Conservation (phyloP, 2,113 vertebrate genomes). For the Coreoperca whiteheadi region DNA sequence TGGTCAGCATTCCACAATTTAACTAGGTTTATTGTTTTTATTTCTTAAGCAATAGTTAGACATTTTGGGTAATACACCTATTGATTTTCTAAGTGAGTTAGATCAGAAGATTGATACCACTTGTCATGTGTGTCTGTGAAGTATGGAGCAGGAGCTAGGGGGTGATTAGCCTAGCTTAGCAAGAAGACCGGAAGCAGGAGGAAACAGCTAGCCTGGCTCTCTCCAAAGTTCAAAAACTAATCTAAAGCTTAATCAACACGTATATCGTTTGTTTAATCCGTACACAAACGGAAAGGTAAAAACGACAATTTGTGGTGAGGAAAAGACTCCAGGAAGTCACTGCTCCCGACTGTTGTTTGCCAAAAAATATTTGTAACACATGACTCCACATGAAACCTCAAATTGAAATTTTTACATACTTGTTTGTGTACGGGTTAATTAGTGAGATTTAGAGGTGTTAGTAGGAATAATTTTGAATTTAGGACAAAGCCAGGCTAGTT, state of each 20-base stretch:
- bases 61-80: background rate
- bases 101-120: constrained; percentile 8
- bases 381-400: background rate
- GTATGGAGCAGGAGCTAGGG: background rate
- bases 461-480: background rate
- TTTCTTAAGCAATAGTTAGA: background rate
- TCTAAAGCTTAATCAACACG: background rate
- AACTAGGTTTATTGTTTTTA: background rate
- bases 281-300: background rate
- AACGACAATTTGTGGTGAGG: background rate
- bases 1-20: background rate
- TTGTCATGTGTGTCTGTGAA: background rate
- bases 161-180: background rate
- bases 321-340: background rate
- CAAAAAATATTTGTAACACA: background rate
- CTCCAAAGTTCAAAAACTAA: background rate
- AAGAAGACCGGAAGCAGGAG: background rate
- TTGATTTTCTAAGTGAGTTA: background rate
- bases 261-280: background rate
- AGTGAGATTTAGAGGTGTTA: background rate
- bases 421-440: background rate
- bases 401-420: background rate
- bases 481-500: background rate
- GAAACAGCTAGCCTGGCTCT: background rate
- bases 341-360: background rate